Conservation (phyloP, 2,113 vertebrate genomes). For the Columba livia region DNA sequence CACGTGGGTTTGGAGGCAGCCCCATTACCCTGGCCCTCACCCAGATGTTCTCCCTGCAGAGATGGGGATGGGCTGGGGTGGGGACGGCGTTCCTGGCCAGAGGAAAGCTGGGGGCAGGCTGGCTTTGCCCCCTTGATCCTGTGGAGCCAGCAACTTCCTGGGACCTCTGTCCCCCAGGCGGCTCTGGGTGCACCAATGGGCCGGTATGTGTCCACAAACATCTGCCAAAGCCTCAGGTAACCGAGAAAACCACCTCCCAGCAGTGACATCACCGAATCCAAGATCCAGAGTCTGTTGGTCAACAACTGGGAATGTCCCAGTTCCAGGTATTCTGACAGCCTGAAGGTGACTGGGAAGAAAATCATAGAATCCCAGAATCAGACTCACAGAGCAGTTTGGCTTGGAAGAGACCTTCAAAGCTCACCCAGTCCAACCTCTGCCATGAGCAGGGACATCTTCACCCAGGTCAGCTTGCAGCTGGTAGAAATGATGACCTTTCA, state of each 20-base stretch:
- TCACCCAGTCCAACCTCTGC: too few species aligned
- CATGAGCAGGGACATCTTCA: too few species aligned
- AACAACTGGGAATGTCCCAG: neutral
- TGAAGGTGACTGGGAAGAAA: neutral
- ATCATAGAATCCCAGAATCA: too few species aligned
- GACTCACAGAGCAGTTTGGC: too few species aligned
- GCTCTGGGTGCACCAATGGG: neutral
- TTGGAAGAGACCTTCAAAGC: too few species aligned
- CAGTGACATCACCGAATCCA: neutral
- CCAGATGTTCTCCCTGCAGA: too few species aligned
- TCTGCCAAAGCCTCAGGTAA: neutral
- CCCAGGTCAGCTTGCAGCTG: neutral
- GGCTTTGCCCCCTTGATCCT: neutral
- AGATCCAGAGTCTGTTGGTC: neutral
- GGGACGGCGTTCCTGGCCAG: too few species aligned
- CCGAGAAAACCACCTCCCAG: neutral
- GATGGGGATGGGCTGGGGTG: too few species aligned
- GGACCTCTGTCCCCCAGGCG: neutral
- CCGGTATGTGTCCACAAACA: accelerated
- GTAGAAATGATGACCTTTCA: neutral
- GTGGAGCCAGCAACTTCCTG: neutral
- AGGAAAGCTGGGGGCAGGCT: too few species aligned
- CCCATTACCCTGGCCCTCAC: too few species aligned
- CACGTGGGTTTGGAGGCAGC: too few species aligned
- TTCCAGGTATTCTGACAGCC: neutral